phyloP scores from a whole-genome alignment of 2,888 invertebrate genomes.

The Sinhomidia bicolor region DNA sequence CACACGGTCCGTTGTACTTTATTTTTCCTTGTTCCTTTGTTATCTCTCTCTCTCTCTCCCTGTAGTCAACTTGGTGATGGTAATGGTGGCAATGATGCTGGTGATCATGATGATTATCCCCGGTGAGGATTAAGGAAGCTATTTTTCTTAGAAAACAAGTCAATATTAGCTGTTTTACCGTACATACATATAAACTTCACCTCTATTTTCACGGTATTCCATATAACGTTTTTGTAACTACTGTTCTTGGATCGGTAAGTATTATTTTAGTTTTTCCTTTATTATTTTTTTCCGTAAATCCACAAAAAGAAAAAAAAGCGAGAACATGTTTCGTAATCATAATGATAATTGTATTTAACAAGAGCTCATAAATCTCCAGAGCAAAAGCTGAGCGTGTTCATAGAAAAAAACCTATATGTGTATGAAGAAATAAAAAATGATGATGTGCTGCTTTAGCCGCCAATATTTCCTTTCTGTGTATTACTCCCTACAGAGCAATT shows the following conservation, averaged over 20 bases:
- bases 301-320: neutral
- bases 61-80: slow-evolving; percentile 1
- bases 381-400: slow-evolving; percentile 60
- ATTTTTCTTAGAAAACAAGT: slow-evolving; percentile 61
- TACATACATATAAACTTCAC: slow-evolving; percentile 21
- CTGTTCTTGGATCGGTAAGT: too few relatives aligned
- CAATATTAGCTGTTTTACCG: slow-evolving; percentile 50
- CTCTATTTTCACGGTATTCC: slow-evolving; percentile 47
- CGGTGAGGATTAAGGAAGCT: neutral
- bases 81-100: neutral
- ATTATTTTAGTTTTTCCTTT: neutral
- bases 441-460: neutral
- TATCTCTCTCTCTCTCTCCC: slow-evolving; percentile 3
- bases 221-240: neutral
- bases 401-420: neutral
- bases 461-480: slow-evolving; percentile 26
- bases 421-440: neutral
- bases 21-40: slow-evolving; percentile 15
- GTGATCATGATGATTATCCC: slow-evolving; percentile 16
- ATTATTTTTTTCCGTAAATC: slow-evolving; percentile 6
- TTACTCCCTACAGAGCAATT: slow-evolving; percentile 48
- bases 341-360: slow-evolving; percentile 63
- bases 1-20: slow-evolving; percentile 7
- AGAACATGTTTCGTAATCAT: slow-evolving; percentile 20
- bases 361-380: slow-evolving; percentile 64